Conservation (phyloP, 2,888 invertebrate species). For the Craniophora ligustri region DNA sequence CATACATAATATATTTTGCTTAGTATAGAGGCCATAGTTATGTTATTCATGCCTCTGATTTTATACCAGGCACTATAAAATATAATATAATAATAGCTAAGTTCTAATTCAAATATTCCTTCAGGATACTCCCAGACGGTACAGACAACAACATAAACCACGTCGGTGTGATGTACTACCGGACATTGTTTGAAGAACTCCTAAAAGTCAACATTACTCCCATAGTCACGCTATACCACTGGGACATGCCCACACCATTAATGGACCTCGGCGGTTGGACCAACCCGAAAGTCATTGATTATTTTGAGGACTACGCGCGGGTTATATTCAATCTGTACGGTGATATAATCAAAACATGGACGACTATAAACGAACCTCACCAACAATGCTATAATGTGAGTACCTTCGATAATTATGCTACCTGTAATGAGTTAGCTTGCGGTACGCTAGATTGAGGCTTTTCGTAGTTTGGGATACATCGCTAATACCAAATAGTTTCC, state of each 20-base stretch:
- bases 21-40: no score
- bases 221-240: conserved; percentile 91
- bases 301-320: conserved; percentile 87
- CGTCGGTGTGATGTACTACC: conserved; percentile 92
- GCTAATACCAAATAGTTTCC: no score
- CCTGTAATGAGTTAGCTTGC: no score
- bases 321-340: conserved; percentile 89
- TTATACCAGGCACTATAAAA: no score
- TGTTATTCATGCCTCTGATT: no score
- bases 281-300: conserved; percentile 85
- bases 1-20: no score
- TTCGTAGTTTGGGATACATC: no score
- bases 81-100: no score
- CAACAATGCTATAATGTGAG: conserved; percentile 84
- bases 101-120: background rate
- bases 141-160: conserved; percentile 90
- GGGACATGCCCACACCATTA: conserved; percentile 87
- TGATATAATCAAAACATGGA: conserved; percentile 91
- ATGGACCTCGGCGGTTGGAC: conserved; percentile 87
- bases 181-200: conserved; percentile 91
- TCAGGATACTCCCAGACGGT: conserved; percentile 91
- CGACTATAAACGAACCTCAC: conserved; percentile 93
- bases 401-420: background rate
- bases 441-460: no score
- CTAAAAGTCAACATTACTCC: conserved; percentile 90